Evolutionary conservation across 1,140 invertebrate genomes (phyloP).

Genomic region (Hetaerina americana): DNA sequence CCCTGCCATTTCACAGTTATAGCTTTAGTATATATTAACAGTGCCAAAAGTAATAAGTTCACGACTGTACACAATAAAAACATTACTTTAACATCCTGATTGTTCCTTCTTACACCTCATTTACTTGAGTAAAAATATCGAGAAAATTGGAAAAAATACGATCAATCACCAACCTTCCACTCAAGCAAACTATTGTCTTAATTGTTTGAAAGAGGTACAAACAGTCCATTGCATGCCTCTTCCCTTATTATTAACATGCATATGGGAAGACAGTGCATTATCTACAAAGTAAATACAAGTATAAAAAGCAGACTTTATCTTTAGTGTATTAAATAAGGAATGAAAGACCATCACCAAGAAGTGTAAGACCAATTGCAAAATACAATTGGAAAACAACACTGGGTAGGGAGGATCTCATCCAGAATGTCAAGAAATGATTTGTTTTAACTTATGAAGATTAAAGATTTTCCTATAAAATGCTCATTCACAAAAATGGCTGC

Average conservation of each 20-base stretch:
- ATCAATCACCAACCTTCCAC: not conserved
- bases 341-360: not conserved
- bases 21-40: not conserved
- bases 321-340: not conserved
- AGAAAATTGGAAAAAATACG: not conserved
- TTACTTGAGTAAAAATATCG: not conserved
- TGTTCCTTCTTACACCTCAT: not conserved
- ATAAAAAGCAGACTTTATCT: not conserved
- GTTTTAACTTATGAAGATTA: not conserved
- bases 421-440: not conserved
- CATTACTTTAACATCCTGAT: not conserved
- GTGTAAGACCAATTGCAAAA: not conserved
- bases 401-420: not conserved
- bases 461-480: not conserved
- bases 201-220: not conserved
- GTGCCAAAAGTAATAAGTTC: not conserved
- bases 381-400: not conserved
- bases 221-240: not conserved
- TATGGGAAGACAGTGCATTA: not conserved
- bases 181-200: not conserved
- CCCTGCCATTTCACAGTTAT: not conserved
- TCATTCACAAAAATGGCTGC: not conserved
- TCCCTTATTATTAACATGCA: not conserved
- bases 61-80: not conserved
- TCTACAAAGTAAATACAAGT: not conserved